A percentile compares a stretch with the other conserved stretches of the same genome.
These are phyloP conservation scores for Medauroidea extradentata DNA, from an alignment of 1,140 invertebrate genomes.

Conservation along the genomic window DNA sequence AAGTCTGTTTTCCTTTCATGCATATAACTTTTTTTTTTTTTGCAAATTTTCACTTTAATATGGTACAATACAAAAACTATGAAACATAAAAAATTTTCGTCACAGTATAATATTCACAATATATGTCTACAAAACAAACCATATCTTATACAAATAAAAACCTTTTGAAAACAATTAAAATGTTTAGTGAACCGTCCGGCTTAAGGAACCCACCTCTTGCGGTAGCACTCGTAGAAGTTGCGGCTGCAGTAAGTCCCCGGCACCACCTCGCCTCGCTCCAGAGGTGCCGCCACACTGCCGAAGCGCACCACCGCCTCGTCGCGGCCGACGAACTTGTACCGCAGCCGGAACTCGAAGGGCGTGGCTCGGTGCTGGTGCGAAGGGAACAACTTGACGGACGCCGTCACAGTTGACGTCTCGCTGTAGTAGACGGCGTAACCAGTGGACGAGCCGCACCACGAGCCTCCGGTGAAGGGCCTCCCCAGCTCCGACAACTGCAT, in stretches of 20 bases:
- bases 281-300: constrained; percentile 61
- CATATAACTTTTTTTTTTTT: too few species aligned
- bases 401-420: constrained; percentile 76
- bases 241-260: constrained; percentile 83
- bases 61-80: too few species aligned
- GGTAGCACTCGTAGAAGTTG: constrained; percentile 81
- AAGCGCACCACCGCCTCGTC: constrained; percentile 72
- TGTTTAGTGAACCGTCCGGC: too few species aligned
- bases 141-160: too few species aligned
- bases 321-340: constrained; percentile 71
- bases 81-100: too few species aligned
- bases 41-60: too few species aligned
- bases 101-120: too few species aligned
- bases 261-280: constrained; percentile 69
- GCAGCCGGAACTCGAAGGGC: constrained; percentile 68
- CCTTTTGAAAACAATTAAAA: too few species aligned
- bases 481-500: constrained; percentile 75
- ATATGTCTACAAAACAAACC: too few species aligned
- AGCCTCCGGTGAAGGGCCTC: constrained; percentile 74
- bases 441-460: constrained; percentile 73
- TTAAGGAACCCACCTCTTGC: too few species aligned
- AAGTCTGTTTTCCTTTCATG: too few species aligned
- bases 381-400: constrained; percentile 67
- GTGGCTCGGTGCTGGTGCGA: constrained; percentile 54
- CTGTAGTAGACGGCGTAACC: constrained; percentile 78